Evolutionary conservation across 2,797 vertebrate species (phyloP), one percentile per base, ranked within the genome.

Genomic region (Phaenicophaeus curvirostris): DNA sequence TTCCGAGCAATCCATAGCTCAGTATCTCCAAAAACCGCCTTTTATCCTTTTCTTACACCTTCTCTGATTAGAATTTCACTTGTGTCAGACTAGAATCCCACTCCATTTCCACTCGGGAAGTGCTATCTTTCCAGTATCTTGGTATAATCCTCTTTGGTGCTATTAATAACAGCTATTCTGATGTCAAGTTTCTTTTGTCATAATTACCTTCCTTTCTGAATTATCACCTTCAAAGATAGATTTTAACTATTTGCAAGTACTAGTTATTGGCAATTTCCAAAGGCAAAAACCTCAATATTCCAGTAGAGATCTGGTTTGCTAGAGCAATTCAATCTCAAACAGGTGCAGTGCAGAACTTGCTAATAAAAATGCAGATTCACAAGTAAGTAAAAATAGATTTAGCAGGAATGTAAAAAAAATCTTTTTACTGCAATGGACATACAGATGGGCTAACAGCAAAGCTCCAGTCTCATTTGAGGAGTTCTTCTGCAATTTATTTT

Each of bases 181-280:
- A 77, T 83, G 66, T 69, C 73, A 85, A 65, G 41, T 80, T 80
- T 46, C 33, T 91, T 85, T 65, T 85, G 33, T 81, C 62, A 68
- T 50, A 77, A 68, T 54, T 83, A 80, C 18, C 41, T 85, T 87
- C 27, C n/a, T 76, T 89, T 83, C 44, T 93, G 89, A 94, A 31
- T 53, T 87, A 41, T 67, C 27, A 66, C 46, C 63, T 89, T 31
- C 42, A 85, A 87, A 83, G 20, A 79, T 8, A 9, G 18, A 71
- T 25, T 58, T 92, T 61, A 85, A 17, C 57, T 76, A 1, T 54
- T 67, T 67, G 18, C n/a, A 87, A 63, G 9, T 41, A 72, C 13
- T 54, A 42, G 31, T 54, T 89, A 77, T 12, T 67, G 65, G 13
- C 33, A 79, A 59, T 69, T 92, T 89, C 33, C 21, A 89, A 77